Base-by-base conservation (phyloP, 2,113 vertebrate species). In the Rhegmatorhina hoffmannsi region DNA sequence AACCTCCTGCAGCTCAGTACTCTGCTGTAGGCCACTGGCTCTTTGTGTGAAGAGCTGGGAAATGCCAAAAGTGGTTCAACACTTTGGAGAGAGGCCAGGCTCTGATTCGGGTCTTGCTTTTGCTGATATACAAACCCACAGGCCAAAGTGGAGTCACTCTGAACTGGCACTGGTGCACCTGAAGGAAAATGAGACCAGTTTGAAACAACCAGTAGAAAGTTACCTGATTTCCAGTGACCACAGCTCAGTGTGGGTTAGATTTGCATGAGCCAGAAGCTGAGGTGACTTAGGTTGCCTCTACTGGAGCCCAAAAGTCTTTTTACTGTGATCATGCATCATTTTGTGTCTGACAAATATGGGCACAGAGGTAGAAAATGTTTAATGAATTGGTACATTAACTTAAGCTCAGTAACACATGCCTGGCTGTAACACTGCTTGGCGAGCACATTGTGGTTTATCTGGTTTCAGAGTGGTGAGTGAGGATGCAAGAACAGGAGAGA, bases 361-460 rank as follows among this genome's bases (percentile, higher is more conserved):
- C 64, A 75, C 26, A 53, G 23, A 68, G 60, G 58, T 89, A 59
- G 90, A 59, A 93, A 90, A 59, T 47, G 17, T 84, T 92, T 92
- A 90, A 72, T 76, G 88, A 81, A 90, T 84, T 63, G 76, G 72
- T 90, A 78, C 90, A 86, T 92, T 95, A 95, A 92, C 87, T 91
- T 85, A 89, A 89, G 50, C 40, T 87, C 69, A 28, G 19, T 40
- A 89, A 89, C 58, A 80, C n/a, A 70, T 29, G 44, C 31, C 34
- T 10, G 9, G 33, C 68, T 24, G 59, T 63, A 75, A 44, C 11
- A 63, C 24, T 90, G 72, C 64, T 36, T 0, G 0, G 31, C 68
- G 75, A 86, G 52, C 46, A 92, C 43, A 86, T 25, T 38, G 13
- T 14, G 23, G 44, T 53, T 84, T 90, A 78, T 53, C 63, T 86